These are phyloP conservation scores for Labia minor DNA, from an alignment of 2,888 invertebrate species.

Conservation along the genomic window DNA sequence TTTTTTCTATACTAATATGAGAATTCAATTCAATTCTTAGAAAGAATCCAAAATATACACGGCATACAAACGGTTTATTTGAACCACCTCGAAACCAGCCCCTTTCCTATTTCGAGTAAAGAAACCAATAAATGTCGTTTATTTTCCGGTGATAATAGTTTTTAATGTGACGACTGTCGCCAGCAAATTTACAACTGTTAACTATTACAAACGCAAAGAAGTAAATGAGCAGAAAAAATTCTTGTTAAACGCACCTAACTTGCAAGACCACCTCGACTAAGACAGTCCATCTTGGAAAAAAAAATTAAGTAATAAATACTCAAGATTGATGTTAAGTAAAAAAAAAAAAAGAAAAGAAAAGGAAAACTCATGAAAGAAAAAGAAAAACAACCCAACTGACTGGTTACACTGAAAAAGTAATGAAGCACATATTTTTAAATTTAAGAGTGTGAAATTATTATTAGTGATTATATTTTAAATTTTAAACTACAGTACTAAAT, in stretches of 20 bases:
- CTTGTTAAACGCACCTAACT: neutral
- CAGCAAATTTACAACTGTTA: neutral
- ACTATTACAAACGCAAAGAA: neutral
- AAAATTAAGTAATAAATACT: conserved; percentile 13
- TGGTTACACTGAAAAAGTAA: no score
- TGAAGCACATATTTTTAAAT: no score
- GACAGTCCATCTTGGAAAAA: neutral
- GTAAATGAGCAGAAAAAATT: conserved; percentile 7
- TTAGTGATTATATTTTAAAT: no score
- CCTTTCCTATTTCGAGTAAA: neutral
- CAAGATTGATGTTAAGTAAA: neutral
- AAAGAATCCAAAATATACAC: no score
- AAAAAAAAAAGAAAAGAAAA: neutral
- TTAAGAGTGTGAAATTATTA: no score
- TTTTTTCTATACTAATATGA: no score
- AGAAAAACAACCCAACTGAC: no score
- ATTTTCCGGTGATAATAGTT: conserved; percentile 13
- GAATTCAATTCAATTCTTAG: no score
- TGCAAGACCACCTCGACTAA: conserved; percentile 6
- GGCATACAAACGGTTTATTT: no score
- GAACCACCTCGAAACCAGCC: no score
- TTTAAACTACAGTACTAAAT: no score
- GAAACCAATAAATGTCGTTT: conserved; percentile 2
- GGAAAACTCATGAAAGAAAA: no score
- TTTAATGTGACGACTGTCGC: neutral